These are phyloP conservation scores for Diachasmimorpha longicaudata DNA, from an alignment of 1,140 invertebrate genomes.

Conservation along the genomic window DNA sequence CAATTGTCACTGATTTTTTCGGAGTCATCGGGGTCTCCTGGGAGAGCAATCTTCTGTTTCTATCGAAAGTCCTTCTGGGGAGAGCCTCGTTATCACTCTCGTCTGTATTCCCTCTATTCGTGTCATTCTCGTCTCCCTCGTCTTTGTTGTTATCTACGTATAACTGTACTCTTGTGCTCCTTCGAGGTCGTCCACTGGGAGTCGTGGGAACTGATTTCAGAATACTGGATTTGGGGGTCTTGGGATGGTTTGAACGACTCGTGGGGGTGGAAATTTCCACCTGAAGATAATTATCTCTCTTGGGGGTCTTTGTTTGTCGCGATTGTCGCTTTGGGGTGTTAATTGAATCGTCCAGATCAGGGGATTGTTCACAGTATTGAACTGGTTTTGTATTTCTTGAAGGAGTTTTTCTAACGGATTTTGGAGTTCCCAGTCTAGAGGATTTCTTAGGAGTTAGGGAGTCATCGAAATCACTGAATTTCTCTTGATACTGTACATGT, in stretches of 20 bases:
- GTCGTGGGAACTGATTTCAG: neutral
- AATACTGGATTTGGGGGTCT: neutral
- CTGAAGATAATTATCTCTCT: neutral
- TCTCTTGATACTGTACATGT: neutral
- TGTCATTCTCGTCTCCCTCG: neutral
- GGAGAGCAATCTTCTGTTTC: conserved; percentile 31
- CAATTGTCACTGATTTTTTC: conserved; percentile 5
- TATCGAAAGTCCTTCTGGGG: conserved; percentile 43
- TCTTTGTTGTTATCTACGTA: neutral
- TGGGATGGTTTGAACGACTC: neutral
- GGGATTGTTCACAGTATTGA: neutral
- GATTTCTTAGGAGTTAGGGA: neutral
- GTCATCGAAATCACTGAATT: neutral
- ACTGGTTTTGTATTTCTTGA: neutral
- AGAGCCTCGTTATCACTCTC: conserved; percentile 11
- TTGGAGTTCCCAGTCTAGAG: neutral
- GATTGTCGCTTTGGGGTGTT: neutral
- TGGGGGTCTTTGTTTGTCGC: neutral
- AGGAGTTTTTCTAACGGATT: neutral
- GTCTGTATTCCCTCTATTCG: conserved; percentile 9
- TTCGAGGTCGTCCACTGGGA: neutral
- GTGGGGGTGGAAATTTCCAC: neutral
- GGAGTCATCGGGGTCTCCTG: conserved; percentile 1
- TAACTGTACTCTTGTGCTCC: neutral
- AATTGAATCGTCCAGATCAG: neutral